phyloP scores from a whole-genome alignment of 1,140 invertebrate species.

The Zaprionus vittiger region DNA sequence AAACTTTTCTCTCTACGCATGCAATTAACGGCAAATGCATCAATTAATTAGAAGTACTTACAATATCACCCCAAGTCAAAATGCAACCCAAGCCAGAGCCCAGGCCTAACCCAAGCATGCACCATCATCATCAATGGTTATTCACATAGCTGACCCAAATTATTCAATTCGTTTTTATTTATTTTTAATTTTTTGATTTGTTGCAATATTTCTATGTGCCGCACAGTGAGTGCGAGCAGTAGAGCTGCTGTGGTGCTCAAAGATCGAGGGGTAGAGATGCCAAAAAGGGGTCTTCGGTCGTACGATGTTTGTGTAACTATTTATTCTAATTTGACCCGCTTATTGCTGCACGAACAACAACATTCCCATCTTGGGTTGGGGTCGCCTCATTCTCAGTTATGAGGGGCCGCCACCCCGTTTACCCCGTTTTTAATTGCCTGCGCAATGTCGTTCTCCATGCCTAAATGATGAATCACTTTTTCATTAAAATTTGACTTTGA shows the following conservation, averaged over 20 bases:
- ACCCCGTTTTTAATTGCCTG: slow-evolving; percentile 69
- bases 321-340: slow-evolving; percentile 84
- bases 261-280: slow-evolving; percentile 3
- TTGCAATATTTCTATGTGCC: slow-evolving; percentile 62
- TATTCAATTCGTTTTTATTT: slow-evolving; percentile 84
- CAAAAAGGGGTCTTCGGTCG: slow-evolving; percentile 62
- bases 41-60: slow-evolving; percentile 74
- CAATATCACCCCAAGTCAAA: slow-evolving; percentile 16
- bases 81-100: slow-evolving; percentile 6
- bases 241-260: not conserved
- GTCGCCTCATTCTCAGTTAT: slow-evolving; percentile 28
- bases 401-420: slow-evolving; percentile 43
- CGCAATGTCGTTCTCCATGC: slow-evolving; percentile 55
- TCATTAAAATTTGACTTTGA: slow-evolving; percentile 82
- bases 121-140: slow-evolving; percentile 19
- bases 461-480: slow-evolving; percentile 84
- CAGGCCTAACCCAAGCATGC: not conserved
- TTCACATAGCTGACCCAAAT: slow-evolving; percentile 78
- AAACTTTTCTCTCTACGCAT: slow-evolving; percentile 34
- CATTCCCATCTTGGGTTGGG: slow-evolving; percentile 43
- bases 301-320: slow-evolving; percentile 81
- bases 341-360: slow-evolving; percentile 53
- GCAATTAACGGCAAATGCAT: slow-evolving; percentile 71
- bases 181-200: slow-evolving; percentile 84
- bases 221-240: not conserved